These are phyloP conservation scores for Leuciscus idus DNA, from an alignment of 2,113 vertebrate species.

Conservation along the genomic window DNA sequence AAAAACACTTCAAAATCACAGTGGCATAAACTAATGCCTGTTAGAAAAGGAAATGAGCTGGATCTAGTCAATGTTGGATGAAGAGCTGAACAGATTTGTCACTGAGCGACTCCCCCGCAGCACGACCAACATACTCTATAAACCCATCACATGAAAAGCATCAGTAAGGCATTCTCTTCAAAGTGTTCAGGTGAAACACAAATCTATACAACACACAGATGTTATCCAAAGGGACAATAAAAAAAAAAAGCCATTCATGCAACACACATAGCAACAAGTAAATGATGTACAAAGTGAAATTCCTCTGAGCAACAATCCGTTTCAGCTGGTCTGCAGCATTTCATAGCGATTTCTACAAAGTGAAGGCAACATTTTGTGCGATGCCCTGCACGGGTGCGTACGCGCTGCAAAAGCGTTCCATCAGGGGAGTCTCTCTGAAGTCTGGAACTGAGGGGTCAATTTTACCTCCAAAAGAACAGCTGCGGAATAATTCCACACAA, in stretches of 20 bases:
- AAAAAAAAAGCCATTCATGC: slow-evolving; percentile 29
- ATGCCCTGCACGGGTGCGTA: slow-evolving; percentile 45
- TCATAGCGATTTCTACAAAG: slow-evolving; percentile 55
- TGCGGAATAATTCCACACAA: slow-evolving; percentile 50
- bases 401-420: slow-evolving; percentile 44
- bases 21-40: slow-evolving; percentile 23
- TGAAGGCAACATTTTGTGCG: slow-evolving; percentile 50
- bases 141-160: slow-evolving; percentile 42
- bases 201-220: slow-evolving; percentile 47
- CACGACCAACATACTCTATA: slow-evolving; percentile 30
- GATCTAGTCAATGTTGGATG: slow-evolving; percentile 35
- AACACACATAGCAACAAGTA: slow-evolving; percentile 24
- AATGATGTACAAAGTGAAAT: slow-evolving; percentile 49
- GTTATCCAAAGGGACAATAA: slow-evolving; percentile 42
- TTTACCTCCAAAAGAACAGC: slow-evolving; percentile 64
- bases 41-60: slow-evolving; percentile 43
- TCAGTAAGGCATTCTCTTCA: slow-evolving; percentile 48
- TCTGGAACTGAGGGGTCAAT: slow-evolving; percentile 65
- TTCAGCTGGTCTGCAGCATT: slow-evolving; percentile 60
- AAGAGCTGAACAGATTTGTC: slow-evolving; percentile 36
- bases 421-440: slow-evolving; percentile 60
- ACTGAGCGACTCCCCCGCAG: not conserved
- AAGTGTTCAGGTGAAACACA: slow-evolving; percentile 49
- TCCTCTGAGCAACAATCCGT: slow-evolving; percentile 57
- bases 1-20: slow-evolving; percentile 29